Base-by-base conservation (phyloP, 2,797 vertebrate species). In the Falco concolor region DNA sequence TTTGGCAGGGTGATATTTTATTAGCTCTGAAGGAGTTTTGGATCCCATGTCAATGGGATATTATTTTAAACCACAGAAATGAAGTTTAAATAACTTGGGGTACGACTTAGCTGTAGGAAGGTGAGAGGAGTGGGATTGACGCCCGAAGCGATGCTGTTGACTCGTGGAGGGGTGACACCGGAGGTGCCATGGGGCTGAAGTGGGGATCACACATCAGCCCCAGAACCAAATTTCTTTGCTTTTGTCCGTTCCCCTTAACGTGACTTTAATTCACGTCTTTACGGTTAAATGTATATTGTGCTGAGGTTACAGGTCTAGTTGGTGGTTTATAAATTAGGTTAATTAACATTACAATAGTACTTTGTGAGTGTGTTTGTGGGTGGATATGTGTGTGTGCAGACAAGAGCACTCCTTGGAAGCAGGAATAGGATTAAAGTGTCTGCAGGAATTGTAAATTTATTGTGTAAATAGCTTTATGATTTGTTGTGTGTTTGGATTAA, bases 11-110 rank as follows among this genome's bases (percentile, higher is more conserved):
- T 97, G 97, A 97, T 61, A 76, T 96, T 97, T 96, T 96, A 97
- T 97, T 97, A 96, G 95, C 95, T 97, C 97, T 96, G 97, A 97
- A 98, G 96, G 96, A 95, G 94, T 95, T 96, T 96, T 95, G 97
- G 96, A 97, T 97, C 97, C 95, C 77, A 89, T 34, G 88, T 97
- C 97, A 96, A 90, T 95, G 36, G 95, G 93, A 96, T 96, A 96
- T 96, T 96, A 92, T 98, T 98, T 97, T 96, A 98, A 97, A 97
- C 93, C 90, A 74, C 92, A 95, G 94, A 97, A 97, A 97, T 95
- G 95, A 95, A 89, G 81, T 95, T 96, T 95, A 97, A 98, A 96
- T 96, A 97, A 97, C 85, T 92, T 84, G 91, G 79, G 61, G 90
- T 88, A 75, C 96, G 96, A 95, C 88, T 97, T 97, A 94, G 95